Conservation (phyloP, 1,140 invertebrate genomes). For the Drosophila saltans region DNA sequence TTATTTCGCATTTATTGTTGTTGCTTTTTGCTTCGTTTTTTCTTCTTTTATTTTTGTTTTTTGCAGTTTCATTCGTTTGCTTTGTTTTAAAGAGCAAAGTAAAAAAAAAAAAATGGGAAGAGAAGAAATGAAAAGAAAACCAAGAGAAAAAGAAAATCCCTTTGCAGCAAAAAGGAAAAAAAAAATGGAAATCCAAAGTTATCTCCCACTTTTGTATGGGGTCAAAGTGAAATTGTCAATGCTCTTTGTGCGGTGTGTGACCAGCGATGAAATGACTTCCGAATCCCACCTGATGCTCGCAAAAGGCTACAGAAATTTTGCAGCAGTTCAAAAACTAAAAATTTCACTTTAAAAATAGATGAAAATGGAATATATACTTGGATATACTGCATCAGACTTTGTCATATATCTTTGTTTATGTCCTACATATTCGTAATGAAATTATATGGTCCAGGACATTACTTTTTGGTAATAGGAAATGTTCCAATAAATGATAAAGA, state of each 20-base stretch:
- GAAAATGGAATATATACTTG: no score
- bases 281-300: no score
- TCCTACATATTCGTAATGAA: no score
- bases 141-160: conserved; percentile 43
- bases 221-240: conserved; percentile 1
- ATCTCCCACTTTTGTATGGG: neutral
- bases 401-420: no score
- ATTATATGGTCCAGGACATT: no score
- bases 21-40: neutral
- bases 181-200: neutral
- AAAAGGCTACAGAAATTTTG: no score
- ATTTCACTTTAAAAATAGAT: no score
- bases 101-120: conserved; percentile 36
- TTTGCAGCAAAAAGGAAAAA: conserved; percentile 20
- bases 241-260: neutral
- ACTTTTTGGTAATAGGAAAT: no score
- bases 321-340: no score
- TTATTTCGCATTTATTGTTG: conserved; percentile 31
- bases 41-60: conserved; percentile 13
- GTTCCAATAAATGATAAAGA: no score
- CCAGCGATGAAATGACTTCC: no score
- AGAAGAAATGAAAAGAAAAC: conserved; percentile 32
- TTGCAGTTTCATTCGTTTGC: conserved; percentile 8
- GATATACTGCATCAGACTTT: no score
- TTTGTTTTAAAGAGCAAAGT: conserved; percentile 67